These are phyloP conservation scores for Lordiphosa andalusiaca DNA, from an alignment of 2,888 invertebrate species.

Conservation along the genomic window DNA sequence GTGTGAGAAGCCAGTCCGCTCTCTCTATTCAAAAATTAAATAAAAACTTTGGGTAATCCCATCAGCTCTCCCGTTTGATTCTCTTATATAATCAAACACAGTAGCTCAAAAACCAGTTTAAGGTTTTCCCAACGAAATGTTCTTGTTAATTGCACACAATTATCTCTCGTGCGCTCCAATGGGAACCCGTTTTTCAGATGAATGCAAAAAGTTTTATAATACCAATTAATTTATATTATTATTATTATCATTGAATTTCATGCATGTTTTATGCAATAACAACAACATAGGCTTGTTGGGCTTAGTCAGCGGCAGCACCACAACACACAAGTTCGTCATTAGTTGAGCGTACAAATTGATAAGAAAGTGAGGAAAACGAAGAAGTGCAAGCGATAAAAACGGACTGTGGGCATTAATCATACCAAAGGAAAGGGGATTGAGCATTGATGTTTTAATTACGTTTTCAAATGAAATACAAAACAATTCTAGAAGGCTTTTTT, in stretches of 20 bases:
- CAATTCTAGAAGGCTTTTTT: too few relatives aligned
- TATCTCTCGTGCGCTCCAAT: slow-evolving; percentile 39
- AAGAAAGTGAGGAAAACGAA: slow-evolving; percentile 1
- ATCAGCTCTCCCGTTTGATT: not conserved
- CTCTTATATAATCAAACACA: not conserved
- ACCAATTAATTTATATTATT: too few relatives aligned
- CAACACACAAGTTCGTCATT: slow-evolving; percentile 2
- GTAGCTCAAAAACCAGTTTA: slow-evolving; percentile 32
- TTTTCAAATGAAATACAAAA: slow-evolving; percentile 30
- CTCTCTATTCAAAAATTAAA: too few relatives aligned
- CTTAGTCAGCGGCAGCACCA: too few relatives aligned
- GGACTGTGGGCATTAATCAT: slow-evolving; percentile 29
- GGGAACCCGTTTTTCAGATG: too few relatives aligned
- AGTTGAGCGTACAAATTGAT: slow-evolving; percentile 1
- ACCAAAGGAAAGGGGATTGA: slow-evolving; percentile 7
- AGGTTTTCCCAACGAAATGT: slow-evolving; percentile 30
- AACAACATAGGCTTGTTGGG: too few relatives aligned
- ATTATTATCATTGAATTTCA: too few relatives aligned
- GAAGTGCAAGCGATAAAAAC: slow-evolving; percentile 19
- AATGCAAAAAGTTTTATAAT: too few relatives aligned
- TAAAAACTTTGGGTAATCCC: too few relatives aligned
- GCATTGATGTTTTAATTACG: slow-evolving; percentile 34
- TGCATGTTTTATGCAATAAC: too few relatives aligned
- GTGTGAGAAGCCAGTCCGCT: too few relatives aligned
- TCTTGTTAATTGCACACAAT: slow-evolving; percentile 33